Conservation (phyloP, 2,113 vertebrate species). For the Cathartes aura region DNA sequence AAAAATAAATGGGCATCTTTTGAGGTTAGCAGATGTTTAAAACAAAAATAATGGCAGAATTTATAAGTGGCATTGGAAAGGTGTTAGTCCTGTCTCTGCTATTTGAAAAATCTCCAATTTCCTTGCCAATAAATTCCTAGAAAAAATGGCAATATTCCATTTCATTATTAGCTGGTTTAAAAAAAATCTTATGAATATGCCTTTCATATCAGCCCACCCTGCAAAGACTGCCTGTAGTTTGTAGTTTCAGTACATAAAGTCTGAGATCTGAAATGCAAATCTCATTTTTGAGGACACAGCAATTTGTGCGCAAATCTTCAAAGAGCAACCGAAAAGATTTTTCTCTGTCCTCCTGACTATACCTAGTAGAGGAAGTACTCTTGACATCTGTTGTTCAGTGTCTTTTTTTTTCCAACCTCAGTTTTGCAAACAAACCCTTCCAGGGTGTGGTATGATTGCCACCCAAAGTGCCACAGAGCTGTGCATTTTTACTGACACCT, state of each 20-base stretch:
- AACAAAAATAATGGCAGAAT: conserved; percentile 22
- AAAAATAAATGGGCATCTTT: background rate
- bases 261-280: conserved; percentile 34
- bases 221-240: conserved; percentile 48
- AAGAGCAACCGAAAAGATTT: background rate
- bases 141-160: conserved; percentile 50
- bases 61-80: background rate
- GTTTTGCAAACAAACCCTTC: background rate
- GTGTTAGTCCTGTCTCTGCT: background rate
- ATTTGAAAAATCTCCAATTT: conserved; percentile 52
- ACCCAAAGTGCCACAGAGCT: background rate
- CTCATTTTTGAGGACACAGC: background rate
- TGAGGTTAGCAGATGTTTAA: background rate
- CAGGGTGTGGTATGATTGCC: background rate
- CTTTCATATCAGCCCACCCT: conserved; percentile 31
- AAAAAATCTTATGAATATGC: conserved; percentile 49
- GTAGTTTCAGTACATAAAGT: conserved; percentile 37
- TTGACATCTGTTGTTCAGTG: background rate
- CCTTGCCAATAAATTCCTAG: conserved; percentile 46
- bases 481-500: background rate
- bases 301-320: conserved; percentile 18
- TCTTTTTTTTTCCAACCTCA: background rate
- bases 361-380: background rate
- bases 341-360: background rate
- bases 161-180: conserved; percentile 54